Base-by-base conservation (phyloP, 1,140 invertebrate species). In the Linepithema humile region DNA sequence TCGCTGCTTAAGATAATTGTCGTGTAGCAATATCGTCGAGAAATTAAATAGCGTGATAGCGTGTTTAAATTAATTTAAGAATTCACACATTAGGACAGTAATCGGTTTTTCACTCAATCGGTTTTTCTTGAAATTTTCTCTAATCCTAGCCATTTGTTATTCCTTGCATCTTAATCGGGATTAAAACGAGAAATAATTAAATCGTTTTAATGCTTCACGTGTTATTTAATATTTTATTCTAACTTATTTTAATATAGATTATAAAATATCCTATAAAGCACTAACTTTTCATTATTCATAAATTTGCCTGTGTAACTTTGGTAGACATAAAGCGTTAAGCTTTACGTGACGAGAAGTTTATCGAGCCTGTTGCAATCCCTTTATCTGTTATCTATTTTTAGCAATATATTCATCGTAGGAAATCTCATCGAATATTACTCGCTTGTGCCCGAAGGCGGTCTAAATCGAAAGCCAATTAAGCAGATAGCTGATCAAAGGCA, bases 401-500 rank as follows among this genome's bases (percentile, higher is more conserved):
- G n/a, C 62, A 6, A 35, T 50, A 15, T 38, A 65, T 26, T 26
- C 20, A 26, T 29, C 62, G 29, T 70, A 55, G 65, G 65, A 67
- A 83, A 87, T 74, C 73, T 87, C 65, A 82, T 69, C 77, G 77
- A 87, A 83, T 82, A 83, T 86, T 85, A 82, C 72, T 57, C 43
- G 40, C 38, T 53, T 23, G 53, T 57, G 82, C 83, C 70, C 64
- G 60, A 74, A 55, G 70, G 67, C 73, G 85, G 43, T 84, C 86
- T 84, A 84, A 88, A 86, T 85, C 82, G 83, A 65, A 20, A 72
- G 35, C 75, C 70, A 85, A 83, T 83, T 85, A 84, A 78, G 74
- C 83, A 83, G 85, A 88, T 88, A 90, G 75, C 85, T 72, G 85
- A 90, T 89, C 89, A 74, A 59, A 57, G 69, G 83, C 60, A 89